Evolutionary conservation across 2,113 vertebrate species (phyloP), one percentile per base, ranked within the genome.

Genomic region (Poeciliopsis occidentalis): DNA sequence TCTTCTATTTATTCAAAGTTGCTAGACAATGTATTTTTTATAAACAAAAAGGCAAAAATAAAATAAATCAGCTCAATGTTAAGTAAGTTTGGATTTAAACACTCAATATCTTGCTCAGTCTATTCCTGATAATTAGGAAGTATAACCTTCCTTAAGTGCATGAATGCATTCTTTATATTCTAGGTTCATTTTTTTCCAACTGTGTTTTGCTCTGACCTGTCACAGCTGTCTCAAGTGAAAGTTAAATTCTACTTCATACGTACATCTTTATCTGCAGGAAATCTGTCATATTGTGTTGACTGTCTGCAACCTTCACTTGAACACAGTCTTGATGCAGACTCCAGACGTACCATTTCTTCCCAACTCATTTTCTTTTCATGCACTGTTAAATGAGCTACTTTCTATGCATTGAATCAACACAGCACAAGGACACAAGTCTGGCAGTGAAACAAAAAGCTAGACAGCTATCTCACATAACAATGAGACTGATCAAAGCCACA

Each of bases 361-460:
- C 64, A 86, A 39, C 79, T 69, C 7, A 57, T 72, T 76, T 76
- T 81, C 79, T 61, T 76, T 77, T 65, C 13, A 60, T 26, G 3
- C 41, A 72, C 78, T 84, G 73, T 80, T 69, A 87, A 90, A 82
- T 79, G 30, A 88, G 69, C 71, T 85, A 72, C 54, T 88, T 88
- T 89, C 66, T 78, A 77, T 83, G 71, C 86, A 81, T 62, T 65
- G 82, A 87, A 84, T 85, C 75, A 86, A 82, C 69, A 64, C 68
- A 68, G 41, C 72, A 78, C 83, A 91, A 92, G 91, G 92, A 87
- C 88, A 84, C 44, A 2, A 39, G 82, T 83, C 87, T 86, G 76
- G 54, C 66, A 61, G 64, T 79, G 78, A 84, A 87, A 86, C 80
- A 83, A 81, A 89, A 84, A 85, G 64, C 79, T 24, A 71, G 80